Base-by-base conservation (phyloP, 2,113 vertebrate genomes). In the Sinocyclocheilus anshuiensis region DNA sequence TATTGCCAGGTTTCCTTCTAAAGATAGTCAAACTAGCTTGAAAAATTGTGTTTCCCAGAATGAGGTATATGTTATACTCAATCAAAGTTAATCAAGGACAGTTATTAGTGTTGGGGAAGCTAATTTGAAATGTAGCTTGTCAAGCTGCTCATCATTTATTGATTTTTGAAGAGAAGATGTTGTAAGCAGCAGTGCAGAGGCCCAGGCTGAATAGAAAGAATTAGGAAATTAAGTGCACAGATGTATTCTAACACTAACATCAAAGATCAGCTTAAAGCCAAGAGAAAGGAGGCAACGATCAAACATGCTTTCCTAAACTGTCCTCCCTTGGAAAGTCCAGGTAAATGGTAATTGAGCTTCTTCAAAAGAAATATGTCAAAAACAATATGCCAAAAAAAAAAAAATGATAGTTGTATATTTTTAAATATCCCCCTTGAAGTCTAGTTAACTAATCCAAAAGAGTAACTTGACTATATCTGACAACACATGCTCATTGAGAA, bases 1-100 rank as follows among this genome's bases (percentile, higher is more conserved):
- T 24, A 48, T 79, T 72, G n/a, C 15, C 24, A 74, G 50, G 22
- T 87, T 79, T 81, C 48, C 39, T 59, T 74, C 24, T 81, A 85
- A 84, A 74, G 75, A 77, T 77, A 77, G 75, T 77, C 24, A 53
- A 26, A 50, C 48, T 77, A 29, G 0, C 45, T 77, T 77, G 3
- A 75, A 76, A 81, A 75, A 24, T 29, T 26, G 36, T 67, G 57
- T 75, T 72, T 61, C 69, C 20, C 53, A 80, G 55, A 22, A 78
- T 74, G 84, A 83, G 12, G n/a, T 63, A 20, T 4, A 45, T 36
- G 39, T 26, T 20, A 61, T 81, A 55, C 75, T 84, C 53, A 48
- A 61, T 61, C 20, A 33, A 33, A 78, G 26, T 24, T 48, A 36
- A 85, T 61, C 76, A 77, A 77, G 76, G 48, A 77, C 26, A 77